Base-by-base conservation (phyloP, 2,797 vertebrate species). In the Periophthalmus magnuspinnatus region DNA sequence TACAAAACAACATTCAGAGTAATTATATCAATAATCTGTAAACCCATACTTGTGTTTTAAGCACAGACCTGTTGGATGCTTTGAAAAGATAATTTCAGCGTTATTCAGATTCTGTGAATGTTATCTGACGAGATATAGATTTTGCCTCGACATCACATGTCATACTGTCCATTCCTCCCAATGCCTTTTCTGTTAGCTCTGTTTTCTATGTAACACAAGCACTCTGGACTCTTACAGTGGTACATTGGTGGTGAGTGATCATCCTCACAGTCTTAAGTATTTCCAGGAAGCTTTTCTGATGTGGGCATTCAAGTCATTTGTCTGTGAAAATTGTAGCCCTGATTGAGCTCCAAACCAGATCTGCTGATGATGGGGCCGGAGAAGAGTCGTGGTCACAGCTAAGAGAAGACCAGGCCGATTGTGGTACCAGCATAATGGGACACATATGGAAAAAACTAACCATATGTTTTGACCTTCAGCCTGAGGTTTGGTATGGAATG, bases 401-500 rank as follows among this genome's bases (percentile, higher is more conserved):
- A 32, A 77, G 34, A 65, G 59, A 52, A 65, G 7, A 38, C 11
- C 33, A 69, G 11, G n/a, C 6, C 28, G 19, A 41, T 60, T 33
- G 65, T 28, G 60, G 22, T 32, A 68, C 32, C 22, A 68, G 33
- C 2, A n/a, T 67, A 67, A 65, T 52, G 34, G 48, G 34, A 41
- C 41, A 66, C 54, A 59, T 13, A 22, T 68, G 50, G 41, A 2
- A 21, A 47, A 61, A 22, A 21, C 6, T 38, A 67, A 71, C 70
- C 58, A n/a, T 71, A 45, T 41, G 66, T 34, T 32, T 24, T 63
- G 59, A 48, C 48, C 21, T 67, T 33, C n/a, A 60, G 21, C 22
- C 28, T 69, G 41, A 71, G 9, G n/a, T 21, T 68, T 57, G 52
- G 47, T 57, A 16, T 48, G 47, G 5, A 75, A 38, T 67, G 33